Base-by-base conservation (phyloP, 1,140 invertebrate species). In the Pantala flavescens region DNA sequence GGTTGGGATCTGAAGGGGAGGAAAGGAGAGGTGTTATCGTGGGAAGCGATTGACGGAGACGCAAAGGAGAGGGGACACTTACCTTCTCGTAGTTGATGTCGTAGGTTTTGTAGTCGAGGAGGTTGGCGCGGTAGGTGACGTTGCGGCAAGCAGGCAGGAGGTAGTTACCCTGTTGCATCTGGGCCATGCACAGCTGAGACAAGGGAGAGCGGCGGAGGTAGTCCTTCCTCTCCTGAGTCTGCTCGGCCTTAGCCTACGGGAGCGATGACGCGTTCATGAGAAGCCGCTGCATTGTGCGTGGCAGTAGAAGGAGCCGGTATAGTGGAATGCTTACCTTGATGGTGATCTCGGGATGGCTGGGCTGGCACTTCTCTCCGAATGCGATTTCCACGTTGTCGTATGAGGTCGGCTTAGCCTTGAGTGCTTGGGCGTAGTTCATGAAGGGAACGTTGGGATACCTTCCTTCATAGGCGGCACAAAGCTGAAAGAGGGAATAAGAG, bases 71-170 rank as follows among this genome's bases (percentile, higher is more conserved):
- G 28, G 28, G 9, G 28, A 9, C 28, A 5, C 78, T 81, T 0
- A 85, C 55, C 24, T 86, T 83, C 55, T 86, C 81, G 79, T 84
- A 86, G 10, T 83, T 79, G 3, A 85, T 77, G n/a, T 81, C 77
- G 11, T 84, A 76, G 55, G 82, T 81, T n/a, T 84, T 77, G 72
- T 81, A 77, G 78, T 90, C 84, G 3, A 86, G 80, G 36, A 83
- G 77, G 42, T 84, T 83, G 0, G 86, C 84, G 23, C 79, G 76
- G 5, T 82, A 75, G 16, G 85, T 86, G 73, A 85, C 81, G 43
- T 86, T 84, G 55, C 84, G 83, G 78, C 89, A 90, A 74, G 83
- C 81, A 9, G 79, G 78, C 36, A 86, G 81, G 75, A 86, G 83
- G 72, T 85, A 81, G 77, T 88, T 86, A 16, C 84, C 84, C 75